Evolutionary conservation across 2,888 invertebrate genomes (phyloP).

Genomic region (Atethmia centrago): DNA sequence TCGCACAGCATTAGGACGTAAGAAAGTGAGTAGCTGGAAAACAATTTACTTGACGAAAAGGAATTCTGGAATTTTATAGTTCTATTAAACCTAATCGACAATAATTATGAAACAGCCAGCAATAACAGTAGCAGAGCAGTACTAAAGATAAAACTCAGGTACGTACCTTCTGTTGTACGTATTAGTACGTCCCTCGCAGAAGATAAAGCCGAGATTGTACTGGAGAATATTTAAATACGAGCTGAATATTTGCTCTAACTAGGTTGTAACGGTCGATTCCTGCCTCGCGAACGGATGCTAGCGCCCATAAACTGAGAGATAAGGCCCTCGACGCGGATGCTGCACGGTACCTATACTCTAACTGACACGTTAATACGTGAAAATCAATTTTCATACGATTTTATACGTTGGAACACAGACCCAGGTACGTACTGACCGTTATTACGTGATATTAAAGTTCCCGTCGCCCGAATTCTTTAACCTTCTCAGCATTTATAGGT

Average conservation of each 20-base stretch:
- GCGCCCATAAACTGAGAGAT: conserved; percentile 79
- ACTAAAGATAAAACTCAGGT: conserved; percentile 64
- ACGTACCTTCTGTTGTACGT: conserved; percentile 41
- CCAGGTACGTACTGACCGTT: conserved; percentile 47
- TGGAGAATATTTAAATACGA: conserved; percentile 77
- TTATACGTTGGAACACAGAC: conserved; percentile 41
- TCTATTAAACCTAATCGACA: conserved; percentile 58
- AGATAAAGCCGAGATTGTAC: conserved; percentile 66
- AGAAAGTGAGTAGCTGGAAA: conserved; percentile 25
- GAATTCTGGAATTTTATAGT: conserved; percentile 52
- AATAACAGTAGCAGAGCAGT: conserved; percentile 50
- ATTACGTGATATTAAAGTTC: conserved; percentile 39
- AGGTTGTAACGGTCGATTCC: conserved; percentile 77
- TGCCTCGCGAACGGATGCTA: conserved; percentile 78
- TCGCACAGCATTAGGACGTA: conserved; percentile 9
- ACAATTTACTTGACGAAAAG: conserved; percentile 34
- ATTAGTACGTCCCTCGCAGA: conserved; percentile 30
- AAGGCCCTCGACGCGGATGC: conserved; percentile 71
- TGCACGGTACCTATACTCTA: conserved; percentile 60
- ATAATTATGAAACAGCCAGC: conserved; percentile 56
- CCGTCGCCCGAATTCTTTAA: conserved; percentile 47
- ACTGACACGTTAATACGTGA: conserved; percentile 68
- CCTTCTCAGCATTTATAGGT: conserved; percentile 48
- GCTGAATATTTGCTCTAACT: conserved; percentile 77
- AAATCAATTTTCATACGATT: conserved; percentile 66